phyloP scores from a whole-genome alignment of 2,113 vertebrate genomes.

The Phalacrocorax pelagicus region DNA sequence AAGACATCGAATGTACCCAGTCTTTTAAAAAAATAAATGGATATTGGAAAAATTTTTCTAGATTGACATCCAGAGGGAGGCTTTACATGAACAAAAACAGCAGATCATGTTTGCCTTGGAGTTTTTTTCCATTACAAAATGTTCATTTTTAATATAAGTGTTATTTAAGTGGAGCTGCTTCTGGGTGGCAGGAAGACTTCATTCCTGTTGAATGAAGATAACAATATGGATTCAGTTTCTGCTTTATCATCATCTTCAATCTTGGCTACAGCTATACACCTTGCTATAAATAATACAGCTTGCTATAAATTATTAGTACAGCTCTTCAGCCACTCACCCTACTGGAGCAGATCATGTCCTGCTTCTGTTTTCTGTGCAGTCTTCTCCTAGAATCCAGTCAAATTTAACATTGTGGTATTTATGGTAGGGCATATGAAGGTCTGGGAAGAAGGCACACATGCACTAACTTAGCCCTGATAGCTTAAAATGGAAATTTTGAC shows the following conservation, averaged over 20 bases:
- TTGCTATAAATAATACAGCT: not conserved
- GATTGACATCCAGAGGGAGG: not conserved
- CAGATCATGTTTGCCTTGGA: not conserved
- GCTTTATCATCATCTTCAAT: not conserved
- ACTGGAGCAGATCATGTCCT: not conserved
- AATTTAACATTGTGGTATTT: not conserved
- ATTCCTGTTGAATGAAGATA: not conserved
- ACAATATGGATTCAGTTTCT: not conserved
- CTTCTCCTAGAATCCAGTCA: not conserved
- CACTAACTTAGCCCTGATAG: not conserved
- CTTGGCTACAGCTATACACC: not conserved
- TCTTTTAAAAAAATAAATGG: not conserved
- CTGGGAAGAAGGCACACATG: not conserved
- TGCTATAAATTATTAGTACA: not conserved
- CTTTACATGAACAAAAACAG: not conserved
- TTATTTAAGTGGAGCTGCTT: not conserved
- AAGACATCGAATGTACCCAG: not conserved
- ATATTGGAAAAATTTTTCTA: not conserved
- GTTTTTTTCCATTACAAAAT: not conserved
- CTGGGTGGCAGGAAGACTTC: not conserved
- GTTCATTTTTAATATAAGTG: not conserved
- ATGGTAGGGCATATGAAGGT: not conserved
- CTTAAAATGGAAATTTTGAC: not conserved
- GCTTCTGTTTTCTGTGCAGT: not conserved
- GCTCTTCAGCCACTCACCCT: not conserved